A percentile compares a stretch with the other conserved stretches of the same genome.
These are phyloP conservation scores for Cecidostiba fungosa DNA, from an alignment of 2,888 invertebrate species.

Conservation along the genomic window DNA sequence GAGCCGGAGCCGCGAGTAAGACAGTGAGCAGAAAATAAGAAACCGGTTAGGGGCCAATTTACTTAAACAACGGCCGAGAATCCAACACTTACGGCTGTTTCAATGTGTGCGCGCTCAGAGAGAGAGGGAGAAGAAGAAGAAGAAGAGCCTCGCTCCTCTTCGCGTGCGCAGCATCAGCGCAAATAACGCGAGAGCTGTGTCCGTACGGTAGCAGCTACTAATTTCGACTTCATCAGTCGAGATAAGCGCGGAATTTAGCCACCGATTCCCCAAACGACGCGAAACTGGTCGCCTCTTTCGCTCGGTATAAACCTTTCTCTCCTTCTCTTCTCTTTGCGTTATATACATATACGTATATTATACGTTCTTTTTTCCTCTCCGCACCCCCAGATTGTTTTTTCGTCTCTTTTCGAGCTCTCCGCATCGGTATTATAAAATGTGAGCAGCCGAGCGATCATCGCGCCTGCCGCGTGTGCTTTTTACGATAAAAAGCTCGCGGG, in stretches of 20 bases:
- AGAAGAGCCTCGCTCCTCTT: not conserved
- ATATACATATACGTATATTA: not conserved
- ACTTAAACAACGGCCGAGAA: conserved; percentile 80
- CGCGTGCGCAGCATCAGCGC: not conserved
- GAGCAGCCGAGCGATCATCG: not conserved
- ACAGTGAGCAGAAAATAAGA: conserved; percentile 80
- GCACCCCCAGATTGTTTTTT: too few species aligned
- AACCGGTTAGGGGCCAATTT: conserved; percentile 80
- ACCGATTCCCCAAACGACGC: conserved; percentile 51
- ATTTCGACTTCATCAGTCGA: conserved; percentile 80
- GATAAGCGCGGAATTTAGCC: conserved; percentile 73
- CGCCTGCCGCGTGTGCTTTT: not conserved
- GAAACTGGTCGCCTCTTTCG: conserved; percentile 42
- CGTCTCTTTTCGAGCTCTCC: not conserved
- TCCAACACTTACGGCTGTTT: conserved; percentile 79
- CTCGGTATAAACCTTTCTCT: too few species aligned
- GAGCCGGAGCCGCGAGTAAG: conserved; percentile 71
- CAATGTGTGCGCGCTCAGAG: conserved; percentile 44
- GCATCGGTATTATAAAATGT: not conserved
- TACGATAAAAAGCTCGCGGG: conserved; percentile 13
- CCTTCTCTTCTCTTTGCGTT: conserved; percentile 3
- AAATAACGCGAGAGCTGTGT: conserved; percentile 26
- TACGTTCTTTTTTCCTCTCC: too few species aligned
- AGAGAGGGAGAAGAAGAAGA: not conserved
- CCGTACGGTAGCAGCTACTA: conserved; percentile 80